Conservation (phyloP, 2,888 invertebrate genomes). For the Lacanobia wlatinum region DNA sequence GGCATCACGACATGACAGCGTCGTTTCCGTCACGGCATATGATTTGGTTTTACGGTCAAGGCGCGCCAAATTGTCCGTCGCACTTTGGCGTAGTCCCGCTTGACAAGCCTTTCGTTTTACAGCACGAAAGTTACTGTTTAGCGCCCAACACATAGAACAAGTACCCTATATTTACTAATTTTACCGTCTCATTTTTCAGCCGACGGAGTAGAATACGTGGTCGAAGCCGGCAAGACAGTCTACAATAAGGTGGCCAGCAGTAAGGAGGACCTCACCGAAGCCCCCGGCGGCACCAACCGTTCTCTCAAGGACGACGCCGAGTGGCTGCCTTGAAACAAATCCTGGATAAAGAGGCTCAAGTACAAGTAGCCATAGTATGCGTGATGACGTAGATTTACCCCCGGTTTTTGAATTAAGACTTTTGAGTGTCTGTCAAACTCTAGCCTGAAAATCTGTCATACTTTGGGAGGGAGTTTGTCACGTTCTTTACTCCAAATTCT, state of each 20-base stretch:
- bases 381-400: slow-evolving; percentile 1
- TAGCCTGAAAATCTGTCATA: neutral
- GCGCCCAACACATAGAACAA: too few species aligned
- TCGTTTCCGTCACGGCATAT: too few species aligned
- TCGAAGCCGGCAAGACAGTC: slow-evolving; percentile 93
- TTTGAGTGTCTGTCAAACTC: neutral
- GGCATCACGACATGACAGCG: too few species aligned
- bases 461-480: neutral
- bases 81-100: too few species aligned
- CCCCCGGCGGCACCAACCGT: slow-evolving; percentile 69
- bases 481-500: neutral
- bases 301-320: slow-evolving; percentile 87
- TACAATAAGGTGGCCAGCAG: slow-evolving; percentile 91
- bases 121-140: too few species aligned
- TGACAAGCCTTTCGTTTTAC: too few species aligned
- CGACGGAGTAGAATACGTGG: slow-evolving; percentile 93
- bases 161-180: neutral
- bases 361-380: slow-evolving; percentile 39
- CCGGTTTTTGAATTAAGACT: neutral
- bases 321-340: slow-evolving; percentile 88
- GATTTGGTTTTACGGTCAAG: too few species aligned
- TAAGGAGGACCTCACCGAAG: slow-evolving; percentile 85
- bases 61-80: too few species aligned
- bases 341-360: slow-evolving; percentile 11
- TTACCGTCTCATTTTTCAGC: slow-evolving; percentile 72